Base-by-base conservation (phyloP, 1,140 invertebrate species). In the Leptinotarsa undecemlineata region DNA sequence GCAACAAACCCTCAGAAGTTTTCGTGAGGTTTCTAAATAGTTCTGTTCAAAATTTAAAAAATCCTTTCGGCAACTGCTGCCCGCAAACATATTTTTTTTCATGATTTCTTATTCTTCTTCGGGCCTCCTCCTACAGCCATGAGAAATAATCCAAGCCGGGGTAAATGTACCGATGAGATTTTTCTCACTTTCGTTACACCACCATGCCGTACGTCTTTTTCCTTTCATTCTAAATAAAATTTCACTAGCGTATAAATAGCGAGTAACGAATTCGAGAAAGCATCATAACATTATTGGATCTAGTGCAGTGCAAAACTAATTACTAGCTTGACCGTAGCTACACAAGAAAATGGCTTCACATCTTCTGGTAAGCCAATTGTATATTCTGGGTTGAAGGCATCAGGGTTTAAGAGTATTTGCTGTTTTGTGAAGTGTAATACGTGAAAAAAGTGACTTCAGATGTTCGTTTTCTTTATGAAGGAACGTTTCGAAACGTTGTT, bases 101-200 rank as follows among this genome's bases (percentile, higher is more conserved):
- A 57, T 14, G 0, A 15, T 57, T 15, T 17, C 51, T 15, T 2
- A 57, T 57, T 57, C n/a, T 57, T 15, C 14, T 57, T 19, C 51
- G 51, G 14, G 4, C 51, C 51, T 17, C 15, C 17, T 57, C 14
- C 51, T n/a, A 33, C 26, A 57, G 26, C 17, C 51, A 19, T n/a
- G 51, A 57, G 51, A 57, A 57, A 57, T 15, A 57, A 33, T 15
- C 21, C 8, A 51, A 62, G 61, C 48, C 77, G 73, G 76, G 75
- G 75, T 78, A 75, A 74, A 81, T 77, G 81, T 21, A 78, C 75
- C 33, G 76, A 60, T 82, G 78, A 75, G 76, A 79, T 77, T 82
- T 80, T 80, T 74, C 77, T 73, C 79, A 81, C 81, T 82, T 82
- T 82, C 81, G 74, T 81, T 69, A 73, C 72, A 68, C 67, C 68